Evolutionary conservation across 1,140 invertebrate genomes (phyloP), one percentile per base, ranked within the genome.

Genomic region (Phthorimaea operculella): DNA sequence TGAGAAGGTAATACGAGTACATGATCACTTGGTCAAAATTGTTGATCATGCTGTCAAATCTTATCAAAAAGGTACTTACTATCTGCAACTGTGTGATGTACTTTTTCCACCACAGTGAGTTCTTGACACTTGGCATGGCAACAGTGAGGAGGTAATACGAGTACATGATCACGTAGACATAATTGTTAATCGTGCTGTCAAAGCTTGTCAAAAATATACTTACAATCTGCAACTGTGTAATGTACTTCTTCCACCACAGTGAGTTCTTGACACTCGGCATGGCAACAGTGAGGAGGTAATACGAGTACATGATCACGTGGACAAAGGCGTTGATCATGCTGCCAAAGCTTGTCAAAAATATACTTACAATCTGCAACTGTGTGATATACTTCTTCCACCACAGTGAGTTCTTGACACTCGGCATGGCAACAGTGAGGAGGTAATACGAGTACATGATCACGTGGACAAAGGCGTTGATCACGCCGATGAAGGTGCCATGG

Each of bases 401-500:
- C 15, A 89, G 64, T 17, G 80, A 87, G 17, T 87, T 81, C 63
- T 89, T 88, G 59, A 87, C 83, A 59, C 88, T 83, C 0, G 88
- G 88, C 55, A 87, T 82, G 70, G 87, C 86, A 6, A 87, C 89
- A 15, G 88, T 89, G 45, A 87, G 83, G 52, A 90, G 84, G 73
- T 95, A 95, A 71, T 95, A 92, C 21, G 86, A 79, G 68, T 95
- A 95, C 93, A 95, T 95, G 4, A 94, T 77, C n/a, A 90, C 78
- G 67, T 95, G 93, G 0, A 95, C 91, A 54, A 92, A 88, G 0
- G 88, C 90, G 76, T 95, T 95, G 15, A 94, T 66, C 10, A 90
- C 73, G 50, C 89, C 89, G 54, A 89, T 79, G 51, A 89, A 85
- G 8, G 88, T 86, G 0, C 86, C 87, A 62, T 90, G 89, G 6